These are phyloP conservation scores for Chelon labrosus DNA, from an alignment of 2,797 vertebrate genomes.

Conservation along the genomic window DNA sequence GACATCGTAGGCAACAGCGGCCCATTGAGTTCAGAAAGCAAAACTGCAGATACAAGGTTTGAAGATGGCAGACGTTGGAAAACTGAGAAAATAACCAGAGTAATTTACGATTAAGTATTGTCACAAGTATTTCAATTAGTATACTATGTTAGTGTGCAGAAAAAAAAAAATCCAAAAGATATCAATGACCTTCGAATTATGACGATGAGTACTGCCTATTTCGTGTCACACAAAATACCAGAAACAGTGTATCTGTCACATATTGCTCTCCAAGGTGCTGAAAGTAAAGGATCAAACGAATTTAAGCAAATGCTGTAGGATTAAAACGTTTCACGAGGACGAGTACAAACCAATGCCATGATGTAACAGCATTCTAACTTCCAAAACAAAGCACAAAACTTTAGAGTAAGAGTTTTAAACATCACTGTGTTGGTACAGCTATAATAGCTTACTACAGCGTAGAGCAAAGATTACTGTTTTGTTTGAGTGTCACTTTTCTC, in stretches of 20 bases:
- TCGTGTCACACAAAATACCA: background rate
- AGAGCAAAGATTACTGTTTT: too few species aligned
- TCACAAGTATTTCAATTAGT: background rate
- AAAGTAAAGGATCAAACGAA: background rate
- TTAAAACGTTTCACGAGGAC: background rate
- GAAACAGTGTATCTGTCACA: too few species aligned
- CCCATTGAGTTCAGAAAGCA: constrained; percentile 54
- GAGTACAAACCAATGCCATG: accelerated
- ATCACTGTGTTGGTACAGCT: too few species aligned
- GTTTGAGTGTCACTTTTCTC: too few species aligned
- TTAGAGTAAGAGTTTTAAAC: too few species aligned
- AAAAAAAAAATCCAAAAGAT: background rate
- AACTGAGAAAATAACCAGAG: background rate
- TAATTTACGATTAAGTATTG: accelerated
- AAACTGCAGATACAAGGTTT: constrained; percentile 34
- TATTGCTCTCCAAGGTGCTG: constrained; percentile 53
- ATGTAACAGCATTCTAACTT: background rate
- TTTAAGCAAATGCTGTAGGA: accelerated
- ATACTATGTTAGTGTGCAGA: background rate
- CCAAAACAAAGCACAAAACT: too few species aligned
- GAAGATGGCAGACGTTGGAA: accelerated
- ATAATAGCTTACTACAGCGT: too few species aligned
- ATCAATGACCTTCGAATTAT: accelerated
- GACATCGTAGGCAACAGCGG: constrained; percentile 68
- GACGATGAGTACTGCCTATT: accelerated